Evolutionary conservation across 2,113 vertebrate genomes (phyloP).

Genomic region (Canis aureus): DNA sequence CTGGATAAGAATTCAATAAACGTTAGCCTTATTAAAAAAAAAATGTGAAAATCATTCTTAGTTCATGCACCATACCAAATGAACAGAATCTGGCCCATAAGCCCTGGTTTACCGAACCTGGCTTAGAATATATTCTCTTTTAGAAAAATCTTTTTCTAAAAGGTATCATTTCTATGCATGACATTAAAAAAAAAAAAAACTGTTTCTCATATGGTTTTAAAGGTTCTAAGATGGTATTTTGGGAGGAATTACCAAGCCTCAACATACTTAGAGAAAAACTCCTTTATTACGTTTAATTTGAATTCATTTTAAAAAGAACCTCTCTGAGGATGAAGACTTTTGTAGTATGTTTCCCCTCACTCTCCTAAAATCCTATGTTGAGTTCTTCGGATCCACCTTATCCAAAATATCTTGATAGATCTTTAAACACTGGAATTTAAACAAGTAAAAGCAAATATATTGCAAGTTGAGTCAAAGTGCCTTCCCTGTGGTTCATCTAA

Average conservation of each 20-base stretch:
- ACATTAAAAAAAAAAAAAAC: not conserved
- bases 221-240: not conserved
- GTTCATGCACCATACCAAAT: not conserved
- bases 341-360: not conserved
- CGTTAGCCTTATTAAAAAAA: not conserved
- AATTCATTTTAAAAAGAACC: not conserved
- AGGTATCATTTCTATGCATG: not conserved
- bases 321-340: not conserved
- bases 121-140: not conserved
- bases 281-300: not conserved
- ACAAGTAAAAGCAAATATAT: not conserved
- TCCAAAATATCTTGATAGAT: not conserved
- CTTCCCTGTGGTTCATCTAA: not conserved
- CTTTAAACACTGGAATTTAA: conserved; percentile 17
- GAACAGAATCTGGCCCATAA: not conserved
- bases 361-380: conserved; percentile 20
- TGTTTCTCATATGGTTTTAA: not conserved
- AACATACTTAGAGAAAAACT: not conserved
- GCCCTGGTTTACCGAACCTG: not conserved
- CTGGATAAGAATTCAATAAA: not conserved
- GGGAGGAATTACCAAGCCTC: not conserved
- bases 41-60: not conserved
- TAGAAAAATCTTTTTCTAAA: not conserved
- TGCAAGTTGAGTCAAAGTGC: not conserved
- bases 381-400: not conserved